phyloP scores from a whole-genome alignment of 2,113 vertebrate genomes.

The Xenopus laevis region DNA sequence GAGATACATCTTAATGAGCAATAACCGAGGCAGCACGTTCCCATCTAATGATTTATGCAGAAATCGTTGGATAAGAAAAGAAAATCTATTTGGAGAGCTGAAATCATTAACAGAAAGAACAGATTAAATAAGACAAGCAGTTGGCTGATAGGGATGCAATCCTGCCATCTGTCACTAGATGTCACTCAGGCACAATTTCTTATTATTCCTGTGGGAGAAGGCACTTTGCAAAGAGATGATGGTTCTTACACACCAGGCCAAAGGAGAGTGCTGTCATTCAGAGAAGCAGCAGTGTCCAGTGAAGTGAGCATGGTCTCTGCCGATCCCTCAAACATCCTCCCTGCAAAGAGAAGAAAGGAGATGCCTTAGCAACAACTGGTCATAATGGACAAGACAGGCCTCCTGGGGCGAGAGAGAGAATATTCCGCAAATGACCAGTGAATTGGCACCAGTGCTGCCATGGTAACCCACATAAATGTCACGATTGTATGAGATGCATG shows the following conservation, averaged over 20 bases:
- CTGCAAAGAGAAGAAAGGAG: constrained; percentile 54
- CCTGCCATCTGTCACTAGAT: constrained; percentile 1
- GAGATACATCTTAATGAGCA: no score
- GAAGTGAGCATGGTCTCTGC: constrained; percentile 88
- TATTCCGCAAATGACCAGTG: neutral
- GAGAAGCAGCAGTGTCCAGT: constrained; percentile 75
- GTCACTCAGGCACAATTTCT: neutral
- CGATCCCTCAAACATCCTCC: constrained; percentile 90
- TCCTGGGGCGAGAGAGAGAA: neutral
- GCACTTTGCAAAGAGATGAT: no score
- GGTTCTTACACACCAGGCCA: constrained; percentile 80
- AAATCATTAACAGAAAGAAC: no score
- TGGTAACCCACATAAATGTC: neutral
- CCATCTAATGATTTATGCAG: no score
- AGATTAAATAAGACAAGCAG: no score
- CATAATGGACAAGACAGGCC: neutral
- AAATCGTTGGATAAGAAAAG: no score
- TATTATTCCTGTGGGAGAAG: no score
- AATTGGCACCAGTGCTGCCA: neutral
- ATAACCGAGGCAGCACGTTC: no score
- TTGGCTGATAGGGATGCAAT: no score
- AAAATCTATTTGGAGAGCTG: no score
- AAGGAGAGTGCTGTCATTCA: constrained; percentile 82
- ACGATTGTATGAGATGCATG: neutral
- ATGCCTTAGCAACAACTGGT: neutral